phyloP scores from a whole-genome alignment of 2,888 invertebrate species.

The Syritta pipiens region DNA sequence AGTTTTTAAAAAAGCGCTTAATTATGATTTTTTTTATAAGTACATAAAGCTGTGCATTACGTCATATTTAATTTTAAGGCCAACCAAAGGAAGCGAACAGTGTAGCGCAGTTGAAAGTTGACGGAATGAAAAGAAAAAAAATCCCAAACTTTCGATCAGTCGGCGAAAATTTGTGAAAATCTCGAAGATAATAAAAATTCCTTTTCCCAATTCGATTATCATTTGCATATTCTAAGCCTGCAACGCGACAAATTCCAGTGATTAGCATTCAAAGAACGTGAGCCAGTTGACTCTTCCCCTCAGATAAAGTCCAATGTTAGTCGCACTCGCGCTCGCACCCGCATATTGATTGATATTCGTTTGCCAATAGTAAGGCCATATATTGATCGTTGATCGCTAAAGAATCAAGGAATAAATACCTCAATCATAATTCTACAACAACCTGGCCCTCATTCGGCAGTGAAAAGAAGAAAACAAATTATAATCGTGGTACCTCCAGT shows the following conservation, averaged over 20 bases:
- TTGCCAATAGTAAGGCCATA: constrained; percentile 47
- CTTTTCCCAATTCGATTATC: constrained; percentile 4
- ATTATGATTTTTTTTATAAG: too few relatives aligned
- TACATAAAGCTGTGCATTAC: constrained; percentile 48
- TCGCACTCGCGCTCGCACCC: constrained; percentile 12
- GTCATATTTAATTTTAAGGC: constrained; percentile 60
- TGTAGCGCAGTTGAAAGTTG: background rate
- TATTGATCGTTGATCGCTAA: constrained; percentile 47
- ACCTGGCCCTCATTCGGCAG: constrained; percentile 42
- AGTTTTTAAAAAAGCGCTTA: too few relatives aligned
- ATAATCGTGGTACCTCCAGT: constrained; percentile 40
- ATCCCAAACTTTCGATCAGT: constrained; percentile 40
- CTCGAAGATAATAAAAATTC: constrained; percentile 30
- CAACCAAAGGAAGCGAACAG: constrained; percentile 14
- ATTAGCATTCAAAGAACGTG: constrained; percentile 56
- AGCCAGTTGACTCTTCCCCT: constrained; percentile 10
- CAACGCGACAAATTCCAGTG: constrained; percentile 24
- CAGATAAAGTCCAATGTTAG: constrained; percentile 33
- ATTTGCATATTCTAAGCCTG: constrained; percentile 46
- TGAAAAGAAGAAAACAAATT: constrained; percentile 36
- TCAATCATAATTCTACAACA: constrained; percentile 56
- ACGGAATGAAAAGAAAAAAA: constrained; percentile 10
- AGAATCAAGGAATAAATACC: constrained; percentile 32
- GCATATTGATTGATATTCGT: constrained; percentile 37
- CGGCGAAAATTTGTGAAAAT: constrained; percentile 32